Percentiles rank a stretch among this genome's conserved stretches.
Evolutionary conservation across 2,797 vertebrate species (phyloP).

Genomic region (Alcedo quadribrachys): DNA sequence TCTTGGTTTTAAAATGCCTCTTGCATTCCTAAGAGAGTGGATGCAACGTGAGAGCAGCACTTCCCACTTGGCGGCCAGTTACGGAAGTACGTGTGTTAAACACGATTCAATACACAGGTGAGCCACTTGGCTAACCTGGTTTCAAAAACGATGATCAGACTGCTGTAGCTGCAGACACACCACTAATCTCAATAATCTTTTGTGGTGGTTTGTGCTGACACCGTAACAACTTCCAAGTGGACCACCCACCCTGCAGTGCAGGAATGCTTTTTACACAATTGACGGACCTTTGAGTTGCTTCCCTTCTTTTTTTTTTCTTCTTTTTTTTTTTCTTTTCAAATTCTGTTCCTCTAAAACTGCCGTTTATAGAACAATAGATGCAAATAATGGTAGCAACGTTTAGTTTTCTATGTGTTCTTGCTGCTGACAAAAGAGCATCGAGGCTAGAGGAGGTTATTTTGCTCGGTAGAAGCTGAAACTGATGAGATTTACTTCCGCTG

Average conservation of each 20-base stretch:
- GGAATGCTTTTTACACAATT: conserved; percentile 74
- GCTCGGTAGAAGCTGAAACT: not conserved
- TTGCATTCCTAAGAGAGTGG: not conserved
- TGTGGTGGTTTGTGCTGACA: conserved; percentile 62
- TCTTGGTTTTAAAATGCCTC: not conserved
- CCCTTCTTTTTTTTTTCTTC: not conserved
- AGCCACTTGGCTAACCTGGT: not conserved
- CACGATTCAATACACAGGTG: not conserved
- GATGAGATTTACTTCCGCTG: not conserved
- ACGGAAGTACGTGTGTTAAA: not conserved
- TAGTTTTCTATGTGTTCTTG: conserved; percentile 39
- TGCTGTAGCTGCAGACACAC: conserved; percentile 29
- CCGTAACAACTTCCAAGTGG: conserved; percentile 44
- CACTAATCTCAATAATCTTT: conserved; percentile 52
- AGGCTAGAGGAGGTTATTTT: conserved; percentile 17
- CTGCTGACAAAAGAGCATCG: conserved; percentile 5
- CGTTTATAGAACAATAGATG: conserved; percentile 69
- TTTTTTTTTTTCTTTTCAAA: not conserved
- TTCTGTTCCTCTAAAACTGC: conserved; percentile 67
- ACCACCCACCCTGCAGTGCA: conserved; percentile 78
- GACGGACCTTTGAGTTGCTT: conserved; percentile 66
- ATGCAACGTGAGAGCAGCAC: not conserved
- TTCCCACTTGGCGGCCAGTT: not conserved
- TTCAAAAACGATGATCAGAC: not conserved
- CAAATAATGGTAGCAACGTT: conserved; percentile 50